These are phyloP conservation scores for Anthoscopus minutus DNA, from an alignment of 2,113 vertebrate genomes.

Conservation along the genomic window DNA sequence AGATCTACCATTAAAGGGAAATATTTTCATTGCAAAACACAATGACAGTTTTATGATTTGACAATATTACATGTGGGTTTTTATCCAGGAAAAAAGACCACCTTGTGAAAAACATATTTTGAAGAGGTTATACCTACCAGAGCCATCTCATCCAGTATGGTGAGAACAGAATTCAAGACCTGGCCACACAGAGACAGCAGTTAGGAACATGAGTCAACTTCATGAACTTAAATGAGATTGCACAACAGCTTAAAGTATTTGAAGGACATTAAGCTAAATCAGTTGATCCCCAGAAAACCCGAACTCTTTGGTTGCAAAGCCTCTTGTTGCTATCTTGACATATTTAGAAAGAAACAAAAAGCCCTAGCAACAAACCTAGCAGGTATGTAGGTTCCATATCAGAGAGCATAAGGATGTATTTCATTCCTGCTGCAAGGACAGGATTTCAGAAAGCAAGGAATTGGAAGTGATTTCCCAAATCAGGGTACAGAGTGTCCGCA, in stretches of 20 bases:
- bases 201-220: not conserved
- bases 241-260: not conserved
- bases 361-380: not conserved
- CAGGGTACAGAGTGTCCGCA: not conserved
- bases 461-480: not conserved
- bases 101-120: not conserved
- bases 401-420: not conserved
- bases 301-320: not conserved
- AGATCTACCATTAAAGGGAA: not conserved
- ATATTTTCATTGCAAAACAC: not conserved
- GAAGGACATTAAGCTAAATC: not conserved
- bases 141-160: not conserved
- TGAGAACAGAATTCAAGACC: not conserved
- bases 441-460: fast-evolving
- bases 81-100: not conserved
- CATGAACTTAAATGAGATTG: not conserved
- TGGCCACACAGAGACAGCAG: not conserved
- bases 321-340: not conserved
- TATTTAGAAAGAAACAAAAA: not conserved
- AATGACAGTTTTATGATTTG: not conserved
- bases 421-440: not conserved
- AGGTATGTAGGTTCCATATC: not conserved
- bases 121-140: not conserved
- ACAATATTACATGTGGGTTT: fast-evolving
- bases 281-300: not conserved